A percentile compares a stretch with the other conserved stretches of the same genome.
Evolutionary conservation across 1,140 invertebrate genomes (phyloP).

Genomic region (Colletes gigas): DNA sequence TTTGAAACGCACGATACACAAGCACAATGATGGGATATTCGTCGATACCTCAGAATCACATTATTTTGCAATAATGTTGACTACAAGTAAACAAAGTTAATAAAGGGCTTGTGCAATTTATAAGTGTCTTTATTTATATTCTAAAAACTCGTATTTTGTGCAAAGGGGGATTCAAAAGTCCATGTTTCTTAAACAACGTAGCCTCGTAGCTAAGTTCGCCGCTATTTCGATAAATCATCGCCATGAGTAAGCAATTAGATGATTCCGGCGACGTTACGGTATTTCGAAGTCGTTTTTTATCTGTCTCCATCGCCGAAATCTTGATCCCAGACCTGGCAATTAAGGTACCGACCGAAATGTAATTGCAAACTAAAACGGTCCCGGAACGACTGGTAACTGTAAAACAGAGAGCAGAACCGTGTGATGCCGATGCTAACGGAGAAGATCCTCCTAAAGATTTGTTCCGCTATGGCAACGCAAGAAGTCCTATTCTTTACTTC

Average conservation of each 20-base stretch:
- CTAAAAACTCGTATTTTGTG: too few relatives aligned
- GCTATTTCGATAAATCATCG: too few relatives aligned
- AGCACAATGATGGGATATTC: too few relatives aligned
- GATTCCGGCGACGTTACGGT: not conserved
- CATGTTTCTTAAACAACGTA: too few relatives aligned
- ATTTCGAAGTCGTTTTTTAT: not conserved
- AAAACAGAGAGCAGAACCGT: constrained; percentile 66
- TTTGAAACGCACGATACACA: too few relatives aligned
- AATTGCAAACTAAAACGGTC: constrained; percentile 44
- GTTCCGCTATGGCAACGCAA: constrained; percentile 68
- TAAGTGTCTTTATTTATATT: too few relatives aligned
- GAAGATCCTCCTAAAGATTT: constrained; percentile 68
- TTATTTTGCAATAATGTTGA: too few relatives aligned
- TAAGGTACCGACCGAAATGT: constrained; percentile 37
- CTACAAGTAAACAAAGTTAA: too few relatives aligned
- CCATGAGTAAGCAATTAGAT: not conserved
- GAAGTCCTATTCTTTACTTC: constrained; percentile 33
- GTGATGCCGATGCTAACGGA: constrained; percentile 59
- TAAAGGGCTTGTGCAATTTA: too few relatives aligned
- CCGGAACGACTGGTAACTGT: constrained; percentile 71
- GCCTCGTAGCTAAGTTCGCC: too few relatives aligned
- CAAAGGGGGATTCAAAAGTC: too few relatives aligned
- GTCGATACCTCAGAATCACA: too few relatives aligned
- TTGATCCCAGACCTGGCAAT: not conserved
- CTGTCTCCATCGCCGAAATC: not conserved